Evolutionary conservation across 1,140 invertebrate species (phyloP).

Genomic region (Cotesia glomerata): DNA sequence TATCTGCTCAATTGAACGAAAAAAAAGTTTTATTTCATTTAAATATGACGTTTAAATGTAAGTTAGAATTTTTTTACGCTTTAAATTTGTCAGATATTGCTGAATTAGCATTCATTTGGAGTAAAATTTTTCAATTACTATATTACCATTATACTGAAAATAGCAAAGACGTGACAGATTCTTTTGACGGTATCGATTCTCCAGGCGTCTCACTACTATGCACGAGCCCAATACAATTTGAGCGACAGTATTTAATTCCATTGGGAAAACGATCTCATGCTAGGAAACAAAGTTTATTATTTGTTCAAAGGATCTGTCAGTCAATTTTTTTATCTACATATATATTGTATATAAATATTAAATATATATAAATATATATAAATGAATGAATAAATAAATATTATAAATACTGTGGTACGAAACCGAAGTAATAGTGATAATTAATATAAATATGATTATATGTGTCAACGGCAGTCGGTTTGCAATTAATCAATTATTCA

Average conservation of each 20-base stretch:
- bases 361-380: constrained; percentile 41
- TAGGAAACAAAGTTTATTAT: not conserved
- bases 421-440: constrained; percentile 44
- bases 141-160: not conserved
- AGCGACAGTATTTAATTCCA: not conserved
- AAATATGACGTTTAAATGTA: not conserved
- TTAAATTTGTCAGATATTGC: not conserved
- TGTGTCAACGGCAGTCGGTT: constrained; percentile 50
- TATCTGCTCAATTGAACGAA: not conserved
- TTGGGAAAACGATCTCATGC: not conserved
- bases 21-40: not conserved
- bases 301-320: constrained; percentile 37
- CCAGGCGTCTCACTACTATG: not conserved
- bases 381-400: constrained; percentile 46
- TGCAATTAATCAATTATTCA: constrained; percentile 48
- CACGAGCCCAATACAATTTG: not conserved
- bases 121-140: constrained; percentile 26
- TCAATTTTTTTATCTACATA: constrained; percentile 36
- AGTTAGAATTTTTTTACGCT: not conserved
- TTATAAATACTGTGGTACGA: constrained; percentile 47
- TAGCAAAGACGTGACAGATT: constrained; percentile 8
- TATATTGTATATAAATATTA: constrained; percentile 57
- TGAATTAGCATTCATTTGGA: not conserved
- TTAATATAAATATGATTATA: constrained; percentile 27
- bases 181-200: not conserved